Evolutionary conservation across 2,888 invertebrate species (phyloP), one percentile per base, ranked within the genome.

Genomic region (Euclidia mi): DNA sequence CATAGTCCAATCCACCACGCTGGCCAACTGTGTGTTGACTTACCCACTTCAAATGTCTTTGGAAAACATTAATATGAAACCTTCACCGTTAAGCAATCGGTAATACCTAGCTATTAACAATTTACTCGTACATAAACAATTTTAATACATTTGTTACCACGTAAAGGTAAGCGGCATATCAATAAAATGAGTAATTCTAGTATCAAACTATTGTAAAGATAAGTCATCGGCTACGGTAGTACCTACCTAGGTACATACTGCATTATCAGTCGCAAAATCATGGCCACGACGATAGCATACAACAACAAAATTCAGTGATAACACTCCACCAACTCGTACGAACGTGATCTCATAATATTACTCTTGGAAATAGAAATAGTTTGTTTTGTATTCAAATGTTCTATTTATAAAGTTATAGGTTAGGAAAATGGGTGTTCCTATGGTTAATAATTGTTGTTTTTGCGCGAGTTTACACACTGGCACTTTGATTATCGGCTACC

Each of bases 401-500:
- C 56, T 61, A 65, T 55, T 63, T 58, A 66, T 76, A 78, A 51
- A n/a, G 4, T 25, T 25, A 25, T 25, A 25, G 20, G 20, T 25
- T 25, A 25, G 20, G 6, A 25, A 46, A 56, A 94, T 94, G 94
- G 82, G 94, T 53, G 91, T 94, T 58, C 94, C 94, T 0, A 91
- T 92, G 79, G 84, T 94, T 61, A 87, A 86, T 10, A 87, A 68
- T 2, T 94, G 93, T 56, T 94, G 94, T 56, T 91, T 69, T 59
- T 90, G 90, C 41, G 87, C 78, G 6, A 87, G 74, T 47, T 63
- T 94, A 43, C 90, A 91, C 12, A 91, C 87, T 0, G 94, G 92
- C 9, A 92, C 93, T 0, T 71, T 94, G 53, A 77, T 93, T 38
- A 94, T 93, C 59, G 94, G 89, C 40, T 92, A 90, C 71, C 41